A percentile compares a stretch with the other conserved stretches of the same genome.
phyloP scores from a whole-genome alignment of 2,797 vertebrate genomes.

The Acridotheres tristis region DNA sequence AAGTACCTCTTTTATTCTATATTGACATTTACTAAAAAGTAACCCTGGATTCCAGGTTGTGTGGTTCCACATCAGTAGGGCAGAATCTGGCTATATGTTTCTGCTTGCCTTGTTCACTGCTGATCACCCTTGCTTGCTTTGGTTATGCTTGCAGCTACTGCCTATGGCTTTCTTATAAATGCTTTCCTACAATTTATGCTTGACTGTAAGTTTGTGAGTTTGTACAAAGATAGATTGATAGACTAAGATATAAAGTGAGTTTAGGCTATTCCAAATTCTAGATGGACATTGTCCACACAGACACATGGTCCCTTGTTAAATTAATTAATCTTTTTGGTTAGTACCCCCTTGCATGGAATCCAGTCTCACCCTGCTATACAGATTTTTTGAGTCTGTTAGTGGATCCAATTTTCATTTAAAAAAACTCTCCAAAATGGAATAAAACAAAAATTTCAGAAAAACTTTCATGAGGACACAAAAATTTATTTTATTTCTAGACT shows the following conservation, averaged over 20 bases:
- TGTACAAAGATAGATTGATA: neutral
- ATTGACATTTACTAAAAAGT: neutral
- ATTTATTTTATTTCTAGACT: neutral
- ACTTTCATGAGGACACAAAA: neutral
- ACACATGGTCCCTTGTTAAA: fast-evolving
- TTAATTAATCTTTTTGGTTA: neutral
- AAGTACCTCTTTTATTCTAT: neutral
- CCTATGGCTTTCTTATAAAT: neutral
- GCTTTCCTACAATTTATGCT: neutral
- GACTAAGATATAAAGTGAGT: neutral
- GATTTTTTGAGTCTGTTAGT: neutral
- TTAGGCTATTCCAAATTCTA: neutral
- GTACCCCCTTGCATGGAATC: neutral
- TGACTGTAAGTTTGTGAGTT: neutral
- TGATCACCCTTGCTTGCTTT: neutral
- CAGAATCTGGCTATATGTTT: neutral
- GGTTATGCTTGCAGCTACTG: neutral
- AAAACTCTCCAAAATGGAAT: neutral
- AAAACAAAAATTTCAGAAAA: neutral
- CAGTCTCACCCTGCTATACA: neutral
- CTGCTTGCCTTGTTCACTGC: neutral
- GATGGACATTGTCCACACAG: neutral
- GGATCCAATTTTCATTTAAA: neutral
- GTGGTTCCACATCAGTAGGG: neutral
- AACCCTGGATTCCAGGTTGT: neutral